Evolutionary conservation across 2,797 vertebrate species (phyloP), one percentile per base, ranked within the genome.

Genomic region (Erpetoichthys calabaricus): DNA sequence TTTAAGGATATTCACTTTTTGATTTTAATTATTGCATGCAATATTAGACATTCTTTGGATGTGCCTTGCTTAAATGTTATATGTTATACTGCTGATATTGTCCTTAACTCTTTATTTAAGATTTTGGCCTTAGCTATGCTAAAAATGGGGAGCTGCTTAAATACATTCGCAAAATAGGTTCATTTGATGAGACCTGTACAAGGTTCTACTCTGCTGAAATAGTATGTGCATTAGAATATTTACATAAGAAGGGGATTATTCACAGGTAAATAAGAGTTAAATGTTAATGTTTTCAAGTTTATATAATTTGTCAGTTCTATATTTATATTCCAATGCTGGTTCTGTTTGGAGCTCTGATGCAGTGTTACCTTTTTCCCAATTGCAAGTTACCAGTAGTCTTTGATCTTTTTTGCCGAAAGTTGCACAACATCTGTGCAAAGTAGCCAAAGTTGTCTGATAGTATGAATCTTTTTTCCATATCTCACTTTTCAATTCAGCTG

Each of bases 131-230:
- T 70, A 98, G 94, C 76, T 99, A 98, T 57, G 95, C 96, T 70
- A 99, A 99, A 81, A 99, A 99, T 0, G 96, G 96, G 68, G 96
- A 99, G 72, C 84, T 99, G 55, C 86, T 99, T 63, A 99, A 98
- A 79, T 99, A 99, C 75, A 99, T 99, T 78, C 91, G 96, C 69
- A 99, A 99, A 86, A 98, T 98, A 8, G 94, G 96, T 68, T 99
- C 96, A 4, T 99, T 99, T 66, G 95, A 99, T 73, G 96, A 99
- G 83, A 98, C 92, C 59, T 99, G 96, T 76, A 99, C 95, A 62
- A 87, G 96, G 64, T 99, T 99, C 83, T 99, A 99, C 74, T 91
- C 95, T 0, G 94, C 95, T 56, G 94, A 99, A 88, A 92, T 94
- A 68, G 95, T 99, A 70, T 91, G 85, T 69, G 91, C 96, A 51